These are phyloP conservation scores for Cirrhinus molitorella DNA, from an alignment of 2,797 vertebrate species.

Conservation along the genomic window DNA sequence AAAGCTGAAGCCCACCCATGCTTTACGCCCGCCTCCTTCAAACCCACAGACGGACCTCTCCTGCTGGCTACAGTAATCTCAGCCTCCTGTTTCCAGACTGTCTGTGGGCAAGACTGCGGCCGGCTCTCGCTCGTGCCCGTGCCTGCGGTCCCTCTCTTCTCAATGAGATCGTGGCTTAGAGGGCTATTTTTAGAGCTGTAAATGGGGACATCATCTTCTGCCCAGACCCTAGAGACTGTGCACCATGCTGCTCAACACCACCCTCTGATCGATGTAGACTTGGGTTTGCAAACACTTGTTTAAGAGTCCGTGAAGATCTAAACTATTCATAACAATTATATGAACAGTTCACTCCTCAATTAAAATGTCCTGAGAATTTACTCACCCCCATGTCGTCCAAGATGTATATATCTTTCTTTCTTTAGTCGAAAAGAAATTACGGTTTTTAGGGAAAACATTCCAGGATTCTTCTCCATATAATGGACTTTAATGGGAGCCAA, in stretches of 20 bases:
- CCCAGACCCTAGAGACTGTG: constrained; percentile 60
- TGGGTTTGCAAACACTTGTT: not conserved
- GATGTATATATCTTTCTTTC: too few species aligned
- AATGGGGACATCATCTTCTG: constrained; percentile 70
- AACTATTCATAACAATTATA: not conserved
- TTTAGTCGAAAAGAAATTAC: too few species aligned
- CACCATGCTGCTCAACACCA: constrained; percentile 9
- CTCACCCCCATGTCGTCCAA: too few species aligned
- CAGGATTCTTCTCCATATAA: too few species aligned
- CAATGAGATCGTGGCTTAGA: constrained; percentile 54
- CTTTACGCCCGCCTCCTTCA: not conserved
- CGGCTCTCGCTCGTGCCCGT: not conserved
- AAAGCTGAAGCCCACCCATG: not conserved
- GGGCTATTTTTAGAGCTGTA: constrained; percentile 72
- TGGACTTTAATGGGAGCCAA: too few species aligned
- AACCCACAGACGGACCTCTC: not conserved
- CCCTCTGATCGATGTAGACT: not conserved
- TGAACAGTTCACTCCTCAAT: not conserved
- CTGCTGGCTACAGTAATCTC: constrained; percentile 22
- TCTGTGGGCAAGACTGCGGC: constrained; percentile 5
- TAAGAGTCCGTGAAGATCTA: not conserved
- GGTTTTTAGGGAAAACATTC: too few species aligned
- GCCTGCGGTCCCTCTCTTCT: constrained; percentile 1
- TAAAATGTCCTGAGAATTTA: too few species aligned
- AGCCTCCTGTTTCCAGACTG: not conserved